Evolutionary conservation across 2,888 invertebrate genomes (phyloP).

Genomic region (Pegoplata infirma): DNA sequence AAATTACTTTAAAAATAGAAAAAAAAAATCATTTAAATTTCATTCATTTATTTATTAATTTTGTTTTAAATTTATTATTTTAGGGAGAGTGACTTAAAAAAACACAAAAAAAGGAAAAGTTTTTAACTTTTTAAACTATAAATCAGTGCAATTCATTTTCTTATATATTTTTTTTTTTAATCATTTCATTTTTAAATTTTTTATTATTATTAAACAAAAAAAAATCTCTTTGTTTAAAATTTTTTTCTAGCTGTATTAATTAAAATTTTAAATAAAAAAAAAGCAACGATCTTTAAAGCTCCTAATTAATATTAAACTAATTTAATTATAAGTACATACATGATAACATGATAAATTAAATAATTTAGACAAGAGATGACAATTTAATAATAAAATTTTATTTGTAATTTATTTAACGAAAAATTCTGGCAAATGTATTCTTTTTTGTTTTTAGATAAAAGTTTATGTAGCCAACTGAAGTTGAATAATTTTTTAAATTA

Average conservation of each 20-base stretch:
- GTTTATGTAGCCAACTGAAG: neutral
- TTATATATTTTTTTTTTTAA: neutral
- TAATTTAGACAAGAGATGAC: neutral
- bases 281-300: conserved; percentile 31
- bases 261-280: conserved; percentile 19
- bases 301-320: conserved; percentile 18
- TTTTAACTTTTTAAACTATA: too few species aligned
- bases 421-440: neutral
- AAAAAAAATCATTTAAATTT: neutral
- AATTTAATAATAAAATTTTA: conserved; percentile 18
- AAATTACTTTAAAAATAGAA: conserved; percentile 14
- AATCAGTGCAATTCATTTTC: conserved; percentile 32
- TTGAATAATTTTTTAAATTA: neutral
- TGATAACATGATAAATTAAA: neutral
- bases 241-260: too few species aligned
- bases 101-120: too few species aligned
- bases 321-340: conserved; percentile 14
- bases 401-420: neutral
- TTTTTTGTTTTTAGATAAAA: neutral
- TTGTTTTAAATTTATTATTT: neutral
- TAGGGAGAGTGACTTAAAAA: conserved; percentile 58
- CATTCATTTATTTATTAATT: conserved; percentile 17
- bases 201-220: neutral
- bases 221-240: neutral
- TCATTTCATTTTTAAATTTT: neutral